Base-by-base conservation (phyloP, 2,797 vertebrate species). In the Serranus cabrilla region DNA sequence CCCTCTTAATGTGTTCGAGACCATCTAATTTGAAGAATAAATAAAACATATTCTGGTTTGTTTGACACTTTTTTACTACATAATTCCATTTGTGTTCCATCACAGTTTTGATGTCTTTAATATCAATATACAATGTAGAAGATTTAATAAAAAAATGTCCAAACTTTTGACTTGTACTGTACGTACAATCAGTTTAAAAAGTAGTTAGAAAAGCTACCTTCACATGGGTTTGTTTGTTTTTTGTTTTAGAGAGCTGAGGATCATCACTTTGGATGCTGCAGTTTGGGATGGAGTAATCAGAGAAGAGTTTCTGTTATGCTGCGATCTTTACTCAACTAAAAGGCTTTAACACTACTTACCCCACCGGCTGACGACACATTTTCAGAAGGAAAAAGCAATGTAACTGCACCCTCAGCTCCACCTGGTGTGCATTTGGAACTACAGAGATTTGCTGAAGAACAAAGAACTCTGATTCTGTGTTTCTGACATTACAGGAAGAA, bases 371-470 rank as follows among this genome's bases (percentile, higher is more conserved):
- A 67, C 79, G 74, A 70, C 55, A 78, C 50, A 65, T 69, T 71
- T 83, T 9, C 39, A 73, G 18, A 18, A 68, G 27, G 18, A 61
- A 63, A 72, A 87, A 50, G 31, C n/a, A 40, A 25, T 46, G 49
- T 39, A 52, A 65, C 52, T 31, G 25, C 12, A 63, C 40, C 31
- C 56, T 74, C 65, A 76, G 76, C 76, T 83, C 71, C 58, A 79
- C 60, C 78, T 75, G 72, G 71, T 83, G 68, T 71, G 71, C 51
- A 58, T 84, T 81, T 71, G 17, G 59, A 42, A 58, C 74, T 27
- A 60, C 60, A 55, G 74, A 74, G 79, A 39, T 64, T 68, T 79
- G 25, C 59, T 50, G 34, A 1, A 45, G 37, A 83, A 74, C 46
- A 66, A 77, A 76, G 51, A 23, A 14, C 37, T 70, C 50, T 61